Evolutionary conservation across 2,797 vertebrate species (phyloP).

Genomic region (Muscicapa comitata): DNA sequence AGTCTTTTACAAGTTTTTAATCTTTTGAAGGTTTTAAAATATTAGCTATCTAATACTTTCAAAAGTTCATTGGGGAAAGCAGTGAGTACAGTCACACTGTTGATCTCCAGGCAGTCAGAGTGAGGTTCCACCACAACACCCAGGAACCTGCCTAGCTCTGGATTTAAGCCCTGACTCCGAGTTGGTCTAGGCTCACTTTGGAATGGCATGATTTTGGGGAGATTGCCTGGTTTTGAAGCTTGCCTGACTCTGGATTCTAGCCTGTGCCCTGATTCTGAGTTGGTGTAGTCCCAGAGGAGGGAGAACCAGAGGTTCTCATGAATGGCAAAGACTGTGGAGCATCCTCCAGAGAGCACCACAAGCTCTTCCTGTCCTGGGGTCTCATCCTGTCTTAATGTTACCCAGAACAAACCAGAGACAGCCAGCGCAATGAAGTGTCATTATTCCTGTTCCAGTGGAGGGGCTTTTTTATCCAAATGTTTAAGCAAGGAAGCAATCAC

Average conservation of each 20-base stretch:
- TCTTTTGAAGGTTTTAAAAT: not conserved
- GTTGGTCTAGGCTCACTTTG: accelerated
- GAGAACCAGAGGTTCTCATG: accelerated
- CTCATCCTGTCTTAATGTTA: not conserved
- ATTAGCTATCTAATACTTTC: not conserved
- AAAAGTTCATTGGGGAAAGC: not conserved
- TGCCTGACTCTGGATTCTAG: not conserved
- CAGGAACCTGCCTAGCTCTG: not conserved
- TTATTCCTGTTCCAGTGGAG: not conserved
- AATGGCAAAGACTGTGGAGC: not conserved
- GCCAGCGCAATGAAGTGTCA: not conserved
- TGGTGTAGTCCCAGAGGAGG: no score
- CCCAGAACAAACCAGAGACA: not conserved
- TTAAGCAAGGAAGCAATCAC: not conserved
- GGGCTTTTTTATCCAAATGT: not conserved
- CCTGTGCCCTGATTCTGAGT: accelerated
- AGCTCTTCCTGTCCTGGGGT: not conserved
- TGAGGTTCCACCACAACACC: accelerated
- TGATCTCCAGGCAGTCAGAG: not conserved
- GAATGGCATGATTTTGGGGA: not conserved
- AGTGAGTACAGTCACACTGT: accelerated
- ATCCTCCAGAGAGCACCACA: not conserved
- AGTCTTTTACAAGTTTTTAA: not conserved
- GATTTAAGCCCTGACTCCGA: not conserved
- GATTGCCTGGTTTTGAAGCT: not conserved